Conservation (phyloP, 2,888 invertebrate genomes). For the Helicoverpa assulta region DNA sequence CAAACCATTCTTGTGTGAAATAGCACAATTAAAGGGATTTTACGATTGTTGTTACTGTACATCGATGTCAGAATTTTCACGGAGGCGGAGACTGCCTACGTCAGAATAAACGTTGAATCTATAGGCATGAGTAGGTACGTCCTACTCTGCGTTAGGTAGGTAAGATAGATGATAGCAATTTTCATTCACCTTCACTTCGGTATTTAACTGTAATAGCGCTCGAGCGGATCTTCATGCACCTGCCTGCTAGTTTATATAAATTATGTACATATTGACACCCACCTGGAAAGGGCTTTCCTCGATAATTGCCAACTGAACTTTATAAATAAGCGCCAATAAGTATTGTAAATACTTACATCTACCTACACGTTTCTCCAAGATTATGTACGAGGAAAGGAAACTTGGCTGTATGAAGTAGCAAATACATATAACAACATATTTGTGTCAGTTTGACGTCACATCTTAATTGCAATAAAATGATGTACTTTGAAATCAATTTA, state of each 20-base stretch:
- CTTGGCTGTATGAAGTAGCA: neutral
- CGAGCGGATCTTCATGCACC: conserved; percentile 33
- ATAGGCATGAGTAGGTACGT: conserved; percentile 26
- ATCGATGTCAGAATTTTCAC: conserved; percentile 8
- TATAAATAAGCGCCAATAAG: conserved; percentile 27
- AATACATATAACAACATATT: neutral
- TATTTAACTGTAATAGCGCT: conserved; percentile 54
- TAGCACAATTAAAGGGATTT: conserved; percentile 47
- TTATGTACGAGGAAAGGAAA: conserved; percentile 4
- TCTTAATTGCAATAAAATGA: conserved; percentile 22
- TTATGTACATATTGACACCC: conserved; percentile 16
- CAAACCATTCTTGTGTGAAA: conserved; percentile 33
- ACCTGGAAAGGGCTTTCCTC: conserved; percentile 27
- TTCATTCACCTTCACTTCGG: conserved; percentile 59
- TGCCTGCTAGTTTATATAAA: conserved; percentile 30
- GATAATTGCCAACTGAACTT: conserved; percentile 41
- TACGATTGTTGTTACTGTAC: conserved; percentile 21
- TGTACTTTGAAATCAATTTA: conserved; percentile 53
- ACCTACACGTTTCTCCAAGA: conserved; percentile 4
- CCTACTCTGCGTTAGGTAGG: conserved; percentile 29
- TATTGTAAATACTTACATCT: neutral
- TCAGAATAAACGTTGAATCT: conserved; percentile 23
- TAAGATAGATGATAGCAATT: conserved; percentile 52
- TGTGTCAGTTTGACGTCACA: conserved; percentile 11
- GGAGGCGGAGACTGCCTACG: conserved; percentile 12